Base-by-base conservation (phyloP, 2,113 vertebrate genomes). In the Eulacestoma nigropectus region DNA sequence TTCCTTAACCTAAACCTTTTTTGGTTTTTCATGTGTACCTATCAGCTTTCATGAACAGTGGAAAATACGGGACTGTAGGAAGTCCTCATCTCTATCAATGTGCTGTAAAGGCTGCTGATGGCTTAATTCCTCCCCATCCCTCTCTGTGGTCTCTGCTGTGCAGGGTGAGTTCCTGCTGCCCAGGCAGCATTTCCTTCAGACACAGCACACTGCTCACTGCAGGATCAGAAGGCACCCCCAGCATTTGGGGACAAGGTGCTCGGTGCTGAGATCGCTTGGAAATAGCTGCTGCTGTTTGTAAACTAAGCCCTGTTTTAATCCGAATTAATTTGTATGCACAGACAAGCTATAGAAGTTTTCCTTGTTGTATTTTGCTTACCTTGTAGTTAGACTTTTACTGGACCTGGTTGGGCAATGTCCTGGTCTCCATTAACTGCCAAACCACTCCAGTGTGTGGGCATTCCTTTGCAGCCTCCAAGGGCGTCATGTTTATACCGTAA, bases 351-450 rank as follows among this genome's bases (percentile, higher is more conserved):
- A 64, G 33, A 41, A 53, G 30, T 84, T 91, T 87, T 78, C 49
- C 73, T 47, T 37, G 55, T 41, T 60, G 33, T 29, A 7, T 72
- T 87, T 81, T 93, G 37, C 7, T 41, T 57, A 13, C 69, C 39
- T 95, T 60, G 19, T 73, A 80, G 87, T 87, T 57, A 57, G 37
- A 37, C 15, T 94, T 95, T 91, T 76, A 25, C 46, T 80, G 84
- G 55, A 33, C 7, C 0, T 21, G 21, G n/a, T 9, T 88, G 86
- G 39, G 76, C 72, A 77, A 41, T 32, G 50, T 62, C 59, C 50
- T 63, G 41, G 32, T 76, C 27, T 57, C 44, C 60, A 52, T 67
- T 27, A 59, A 11, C 13, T 41, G 35, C 74, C 42, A 52, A 10
- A 75, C 55, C 10, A 3, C 42, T 50, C 1, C 35, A 44, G n/a